Evolutionary conservation across 2,888 invertebrate species (phyloP), one percentile per base, ranked within the genome.

Genomic region (Apotomis capreana): DNA sequence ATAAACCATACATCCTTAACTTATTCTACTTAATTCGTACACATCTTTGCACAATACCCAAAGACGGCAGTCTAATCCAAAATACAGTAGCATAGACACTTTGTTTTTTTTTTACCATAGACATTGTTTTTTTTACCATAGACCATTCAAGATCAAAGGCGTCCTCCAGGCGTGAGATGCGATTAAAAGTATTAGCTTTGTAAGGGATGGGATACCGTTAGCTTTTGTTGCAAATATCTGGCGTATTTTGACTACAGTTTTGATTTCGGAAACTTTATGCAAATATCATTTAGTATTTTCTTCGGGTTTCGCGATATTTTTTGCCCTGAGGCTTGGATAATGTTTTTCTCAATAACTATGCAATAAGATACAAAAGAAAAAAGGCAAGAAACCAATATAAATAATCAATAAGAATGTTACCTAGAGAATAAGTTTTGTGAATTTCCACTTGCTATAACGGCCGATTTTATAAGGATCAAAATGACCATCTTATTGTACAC

Each of bases 121-220:
- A 61, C 55, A 26, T 67, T 71, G 70, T 55, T 67, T 71, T 71
- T 69, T 69, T 51, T 74, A 74, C 57, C 9, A 57, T 36, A 57
- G 59, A 37, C 64, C 60, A 60, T 65, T 60, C 70, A 60, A 36
- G 26, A 60, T 49, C 55, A 62, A 71, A 26, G 70, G 46, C 63
- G 62, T 61, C 61, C 5, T 36, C 5, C 46, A 3, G 60, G 70
- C 70, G 51, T 67, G 55, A 49, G 51, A 71, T 67, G 51, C 51
- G 70, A 71, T 71, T 71, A 71, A 26, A 67, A 44, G 70, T 60
- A 67, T 71, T 71, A 71, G 67, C 57, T 57, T 55, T 71, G 70
- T 54, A 37, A 62, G 52, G 70, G 52, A 69, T 13, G 3, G 37
- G 12, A 44, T 70, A 67, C 70, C 70, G 65, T 70, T 70, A 57